Evolutionary conservation across 1,140 invertebrate species (phyloP).

Genomic region (Bombus ignitus): DNA sequence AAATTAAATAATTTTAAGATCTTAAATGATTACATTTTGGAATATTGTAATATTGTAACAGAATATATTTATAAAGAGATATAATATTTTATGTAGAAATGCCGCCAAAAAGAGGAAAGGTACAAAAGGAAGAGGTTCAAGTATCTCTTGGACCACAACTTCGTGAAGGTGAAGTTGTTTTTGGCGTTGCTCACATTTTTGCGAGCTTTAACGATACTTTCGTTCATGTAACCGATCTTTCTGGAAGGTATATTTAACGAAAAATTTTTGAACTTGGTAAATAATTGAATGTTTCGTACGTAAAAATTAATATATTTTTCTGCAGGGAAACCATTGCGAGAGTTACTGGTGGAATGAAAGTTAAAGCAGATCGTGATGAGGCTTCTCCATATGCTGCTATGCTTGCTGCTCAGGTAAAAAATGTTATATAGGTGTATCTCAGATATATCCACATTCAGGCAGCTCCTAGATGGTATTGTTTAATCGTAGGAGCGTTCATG

Average conservation of each 20-base stretch:
- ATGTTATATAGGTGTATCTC: background rate
- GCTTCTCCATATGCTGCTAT: constrained; percentile 99
- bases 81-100: constrained; percentile 84
- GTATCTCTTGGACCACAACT: constrained; percentile 98
- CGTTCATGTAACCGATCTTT: constrained; percentile 99
- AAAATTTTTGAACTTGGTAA: background rate
- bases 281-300: background rate
- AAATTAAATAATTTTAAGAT: background rate
- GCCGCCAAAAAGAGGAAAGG: constrained; percentile 99
- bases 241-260: constrained; percentile 88
- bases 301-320: constrained; percentile 44
- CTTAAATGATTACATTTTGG: background rate
- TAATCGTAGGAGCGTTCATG: constrained; percentile 75
- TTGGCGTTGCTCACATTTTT: constrained; percentile 99
- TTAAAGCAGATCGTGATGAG: constrained; percentile 99
- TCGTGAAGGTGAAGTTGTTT: constrained; percentile 98
- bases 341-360: constrained; percentile 99
- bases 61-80: constrained; percentile 6
- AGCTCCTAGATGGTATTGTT: constrained; percentile 66
- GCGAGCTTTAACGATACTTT: constrained; percentile 99
- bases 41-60: background rate
- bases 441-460: constrained; percentile 71
- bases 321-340: constrained; percentile 98
- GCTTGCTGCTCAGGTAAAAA: constrained; percentile 97
- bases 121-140: constrained; percentile 97